phyloP scores from a whole-genome alignment of 2,113 vertebrate genomes.

The Caranx melampygus region DNA sequence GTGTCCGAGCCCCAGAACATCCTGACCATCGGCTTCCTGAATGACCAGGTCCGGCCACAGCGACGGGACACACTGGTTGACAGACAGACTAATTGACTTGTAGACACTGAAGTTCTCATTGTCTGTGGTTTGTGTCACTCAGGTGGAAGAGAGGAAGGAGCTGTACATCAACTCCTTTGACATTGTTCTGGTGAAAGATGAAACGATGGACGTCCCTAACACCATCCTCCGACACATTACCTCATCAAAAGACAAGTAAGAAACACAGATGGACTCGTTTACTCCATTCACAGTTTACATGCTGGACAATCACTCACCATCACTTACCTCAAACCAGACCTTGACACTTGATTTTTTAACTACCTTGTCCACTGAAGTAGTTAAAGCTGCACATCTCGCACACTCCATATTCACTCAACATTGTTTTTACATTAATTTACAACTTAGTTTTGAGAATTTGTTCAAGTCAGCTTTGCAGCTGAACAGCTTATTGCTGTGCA shows the following conservation, averaged over 20 bases:
- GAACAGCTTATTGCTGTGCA: neutral
- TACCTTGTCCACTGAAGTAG: neutral
- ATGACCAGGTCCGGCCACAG: constrained; percentile 86
- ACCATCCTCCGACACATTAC: constrained; percentile 83
- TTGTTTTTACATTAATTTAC: neutral
- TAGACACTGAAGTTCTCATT: neutral
- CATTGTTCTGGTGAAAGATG: constrained; percentile 89
- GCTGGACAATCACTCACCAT: constrained; percentile 15
- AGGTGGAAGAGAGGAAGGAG: constrained; percentile 88
- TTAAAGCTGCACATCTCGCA: neutral
- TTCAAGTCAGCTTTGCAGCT: no score
- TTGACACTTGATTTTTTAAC: constrained; percentile 2
- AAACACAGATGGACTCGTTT: neutral
- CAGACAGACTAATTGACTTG: no score
- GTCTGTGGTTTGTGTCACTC: neutral
- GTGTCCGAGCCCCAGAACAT: constrained; percentile 85
- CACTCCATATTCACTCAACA: neutral
- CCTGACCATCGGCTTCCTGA: constrained; percentile 91
- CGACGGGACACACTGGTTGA: neutral
- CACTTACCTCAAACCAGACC: constrained; percentile 40
- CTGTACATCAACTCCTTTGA: constrained; percentile 87
- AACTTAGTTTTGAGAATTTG: neutral
- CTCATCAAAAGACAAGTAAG: constrained; percentile 22
- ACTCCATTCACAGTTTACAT: constrained; percentile 7
- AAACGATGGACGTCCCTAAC: constrained; percentile 89